A percentile compares a stretch with the other conserved stretches of the same genome.
phyloP scores from a whole-genome alignment of 2,113 vertebrate species.

The Eubucco bourcierii region DNA sequence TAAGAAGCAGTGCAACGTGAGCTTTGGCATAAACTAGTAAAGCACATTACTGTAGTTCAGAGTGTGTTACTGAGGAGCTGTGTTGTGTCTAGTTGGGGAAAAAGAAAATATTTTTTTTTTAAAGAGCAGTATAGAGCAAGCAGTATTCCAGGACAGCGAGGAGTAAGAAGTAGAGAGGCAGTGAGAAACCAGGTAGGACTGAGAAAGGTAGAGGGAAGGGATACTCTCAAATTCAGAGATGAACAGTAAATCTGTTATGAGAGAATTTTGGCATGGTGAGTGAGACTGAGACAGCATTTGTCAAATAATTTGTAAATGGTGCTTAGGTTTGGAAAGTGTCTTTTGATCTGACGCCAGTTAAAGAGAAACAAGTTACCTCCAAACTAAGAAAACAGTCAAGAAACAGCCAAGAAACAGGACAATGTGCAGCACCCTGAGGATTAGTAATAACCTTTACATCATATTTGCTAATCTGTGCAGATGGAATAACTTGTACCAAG shows the following conservation, averaged over 20 bases:
- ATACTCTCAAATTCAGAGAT: background rate
- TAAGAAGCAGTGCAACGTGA: background rate
- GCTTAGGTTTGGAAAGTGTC: background rate
- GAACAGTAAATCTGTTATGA: background rate
- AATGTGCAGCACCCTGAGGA: background rate
- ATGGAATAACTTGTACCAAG: background rate
- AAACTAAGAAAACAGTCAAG: no score
- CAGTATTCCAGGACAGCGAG: background rate
- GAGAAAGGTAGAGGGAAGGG: background rate
- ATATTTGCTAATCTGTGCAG: background rate
- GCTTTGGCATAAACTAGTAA: background rate
- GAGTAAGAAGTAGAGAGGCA: background rate
- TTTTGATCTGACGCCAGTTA: background rate
- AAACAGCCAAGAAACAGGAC: background rate
- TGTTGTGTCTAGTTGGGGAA: background rate
- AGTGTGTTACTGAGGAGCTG: background rate
- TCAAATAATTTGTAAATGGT: background rate
- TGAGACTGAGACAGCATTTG: background rate
- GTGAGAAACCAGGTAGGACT: background rate
- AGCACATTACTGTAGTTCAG: background rate
- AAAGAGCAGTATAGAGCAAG: background rate
- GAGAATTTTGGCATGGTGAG: background rate
- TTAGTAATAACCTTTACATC: background rate
- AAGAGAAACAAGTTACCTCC: background rate
- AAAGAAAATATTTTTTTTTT: background rate